Evolutionary conservation across 2,113 vertebrate genomes (phyloP), one percentile per base, ranked within the genome.

Genomic region (Hypocryptadius cinnamomeus): DNA sequence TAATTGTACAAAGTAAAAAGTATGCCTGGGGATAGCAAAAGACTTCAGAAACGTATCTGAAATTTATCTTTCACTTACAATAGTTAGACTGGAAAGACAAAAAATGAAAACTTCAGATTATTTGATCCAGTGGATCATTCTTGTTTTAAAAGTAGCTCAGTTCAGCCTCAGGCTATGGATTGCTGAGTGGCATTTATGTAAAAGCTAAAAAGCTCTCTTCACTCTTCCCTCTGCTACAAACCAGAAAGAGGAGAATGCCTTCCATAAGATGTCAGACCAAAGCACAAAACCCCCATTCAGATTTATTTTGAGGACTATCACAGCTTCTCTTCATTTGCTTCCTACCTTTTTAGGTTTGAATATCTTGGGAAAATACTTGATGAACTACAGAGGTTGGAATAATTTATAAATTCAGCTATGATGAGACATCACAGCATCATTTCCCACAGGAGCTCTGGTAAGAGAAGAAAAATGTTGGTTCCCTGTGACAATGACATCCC

Each of bases 321-420:
- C 47, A 40, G 8, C 6, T 76, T 76, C n/a, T 22, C 31, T 78
- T 61, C 27, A 44, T 89, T 77, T 64, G 11, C 51, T 35, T 50
- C 45, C 45, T 72, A 19, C 10, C 1, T 53, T 10, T 57, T 61
- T 45, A 33, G 9, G 20, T 45, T 27, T 28, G 11, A 63, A 12
- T 44, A 59, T 40, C 30, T 61, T 35, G 63, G 40, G 8, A 48
- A 80, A 18, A 17, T 35, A 42, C 10, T 30, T 9, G 4, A 13
- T 8, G 48, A 91, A 25, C 40, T n/a, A 50, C 53, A 39, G 39
- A 47, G n/a, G 35, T 48, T 0, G 0, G 24, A 69, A 72, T 39
- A n/a, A 77, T 13, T 79, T 64, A 64, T 21, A 80, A 47, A 74
- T 61, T 70, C 54, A 40, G 14, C 60, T 27, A 8, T 1, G 48